Evolutionary conservation across 1,140 invertebrate genomes (phyloP), one percentile per base, ranked within the genome.

Genomic region (Pogonomyrmex californicus): DNA sequence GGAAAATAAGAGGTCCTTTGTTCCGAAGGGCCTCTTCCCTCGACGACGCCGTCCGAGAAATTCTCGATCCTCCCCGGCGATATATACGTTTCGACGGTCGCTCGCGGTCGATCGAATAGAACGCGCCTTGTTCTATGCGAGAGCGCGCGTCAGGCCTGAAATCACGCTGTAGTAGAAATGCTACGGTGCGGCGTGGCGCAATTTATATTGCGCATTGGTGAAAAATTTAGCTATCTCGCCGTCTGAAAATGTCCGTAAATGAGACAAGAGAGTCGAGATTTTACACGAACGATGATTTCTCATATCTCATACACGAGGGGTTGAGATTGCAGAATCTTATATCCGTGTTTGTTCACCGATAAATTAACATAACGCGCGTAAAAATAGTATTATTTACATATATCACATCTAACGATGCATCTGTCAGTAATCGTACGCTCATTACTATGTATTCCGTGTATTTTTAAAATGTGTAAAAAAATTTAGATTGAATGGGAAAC

Each of bases 1-100:
- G 91, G 91, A 91, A 93, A 94, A 93, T 94, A 93, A 94, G 90
- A 93, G 91, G 91, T 88, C 91, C 91, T 93, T 94, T 94, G 93
- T 94, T 93, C 87, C 82, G 56, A 82, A 85, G 86, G 89, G 92
- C 87, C 92, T 82, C 79, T 88, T 89, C 85, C 87, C 90, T 90
- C 82, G 81, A 77, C 70, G 83, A 87, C 71, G 88, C 73, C 71
- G 70, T 86, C 86, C 76, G 71, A 89, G 88, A 90, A 92, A 88
- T 91, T 91, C 88, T 71, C 85, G 91, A 91, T 92, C 83, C 89
- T 91, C 85, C 54, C 56, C 56, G 81, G 71, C 85, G 91, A 91
- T 91, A 91, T 79, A 81, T 76, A 63, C 81, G 86, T 81, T 85
- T 76, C 56, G 87, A 66, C 70, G 68, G 75, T 81, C 62, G 62